Percentiles rank a stretch among this genome's conserved stretches.
Evolutionary conservation across 2,113 vertebrate species (phyloP).

Genomic region (Eurypyga helias): DNA sequence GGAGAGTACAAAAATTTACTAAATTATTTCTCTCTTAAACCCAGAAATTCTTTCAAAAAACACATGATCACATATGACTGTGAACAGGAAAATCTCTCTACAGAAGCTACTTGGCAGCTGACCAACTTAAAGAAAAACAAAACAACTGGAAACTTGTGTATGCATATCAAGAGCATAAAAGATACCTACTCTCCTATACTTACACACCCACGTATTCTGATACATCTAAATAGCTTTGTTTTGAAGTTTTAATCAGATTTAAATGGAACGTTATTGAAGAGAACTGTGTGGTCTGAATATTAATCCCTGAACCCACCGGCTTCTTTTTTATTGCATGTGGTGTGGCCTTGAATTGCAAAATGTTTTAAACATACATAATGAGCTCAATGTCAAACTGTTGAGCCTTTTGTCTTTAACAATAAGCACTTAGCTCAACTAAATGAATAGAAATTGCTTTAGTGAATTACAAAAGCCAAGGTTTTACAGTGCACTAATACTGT

Average conservation of each 20-base stretch:
- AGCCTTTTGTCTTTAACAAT: conserved; percentile 91
- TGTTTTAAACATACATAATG: conserved; percentile 92
- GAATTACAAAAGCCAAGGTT: conserved; percentile 88
- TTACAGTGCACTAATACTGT: conserved; percentile 60
- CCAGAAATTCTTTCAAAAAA: neutral
- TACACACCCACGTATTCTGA: neutral
- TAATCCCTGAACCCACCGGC: conserved; percentile 77
- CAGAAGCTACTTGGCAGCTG: neutral
- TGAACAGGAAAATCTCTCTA: neutral
- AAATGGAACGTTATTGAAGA: conserved; percentile 62
- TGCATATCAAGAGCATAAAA: neutral
- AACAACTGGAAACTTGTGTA: neutral
- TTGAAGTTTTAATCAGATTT: conserved; percentile 74
- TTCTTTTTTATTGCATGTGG: conserved; percentile 75
- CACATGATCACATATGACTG: neutral
- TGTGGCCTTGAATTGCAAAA: conserved; percentile 91
- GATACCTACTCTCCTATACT: neutral
- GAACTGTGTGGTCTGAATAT: conserved; percentile 75
- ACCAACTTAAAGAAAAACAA: neutral
- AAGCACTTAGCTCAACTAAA: conserved; percentile 91
- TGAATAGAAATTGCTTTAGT: conserved; percentile 92
- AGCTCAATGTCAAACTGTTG: conserved; percentile 87
- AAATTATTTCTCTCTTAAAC: neutral
- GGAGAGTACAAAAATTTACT: neutral
- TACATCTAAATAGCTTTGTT: conserved; percentile 59